These are phyloP conservation scores for Megalurothrips usitatus DNA, from an alignment of 2,888 invertebrate species.

Conservation along the genomic window DNA sequence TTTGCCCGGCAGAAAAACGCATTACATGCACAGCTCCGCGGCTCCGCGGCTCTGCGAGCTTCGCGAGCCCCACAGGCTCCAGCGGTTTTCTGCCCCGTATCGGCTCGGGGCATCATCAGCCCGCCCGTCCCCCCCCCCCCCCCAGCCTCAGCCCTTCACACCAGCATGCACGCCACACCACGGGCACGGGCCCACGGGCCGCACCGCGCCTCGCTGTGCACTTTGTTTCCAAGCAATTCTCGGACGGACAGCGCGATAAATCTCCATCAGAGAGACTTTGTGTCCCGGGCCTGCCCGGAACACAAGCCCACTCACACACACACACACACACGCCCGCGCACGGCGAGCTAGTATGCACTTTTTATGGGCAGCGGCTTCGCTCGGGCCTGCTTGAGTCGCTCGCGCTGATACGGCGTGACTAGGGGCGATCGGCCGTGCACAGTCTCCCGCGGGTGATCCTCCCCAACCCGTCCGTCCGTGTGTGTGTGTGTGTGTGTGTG, in stretches of 20 bases:
- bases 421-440: too few relatives aligned
- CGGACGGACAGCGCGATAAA: conserved; percentile 1
- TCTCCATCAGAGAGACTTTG: conserved; percentile 18
- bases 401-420: too few relatives aligned
- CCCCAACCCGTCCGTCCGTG: too few relatives aligned
- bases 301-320: not conserved
- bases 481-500: too few relatives aligned
- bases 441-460: too few relatives aligned
- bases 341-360: not conserved
- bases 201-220: not conserved
- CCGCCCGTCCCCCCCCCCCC: not conserved
- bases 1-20: too few relatives aligned
- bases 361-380: not conserved
- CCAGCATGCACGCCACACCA: not conserved
- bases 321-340: not conserved
- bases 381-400: not conserved
- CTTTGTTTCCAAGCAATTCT: not conserved
- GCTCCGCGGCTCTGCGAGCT: not conserved
- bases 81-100: too few relatives aligned
- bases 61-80: too few relatives aligned
- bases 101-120: too few relatives aligned
- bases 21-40: too few relatives aligned
- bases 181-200: not conserved
- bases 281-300: not conserved
- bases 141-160: not conserved